phyloP scores from a whole-genome alignment of 30 jellyfish, hydroid and myxozoan genomes.

The Nemopilema nomurai region DNA sequence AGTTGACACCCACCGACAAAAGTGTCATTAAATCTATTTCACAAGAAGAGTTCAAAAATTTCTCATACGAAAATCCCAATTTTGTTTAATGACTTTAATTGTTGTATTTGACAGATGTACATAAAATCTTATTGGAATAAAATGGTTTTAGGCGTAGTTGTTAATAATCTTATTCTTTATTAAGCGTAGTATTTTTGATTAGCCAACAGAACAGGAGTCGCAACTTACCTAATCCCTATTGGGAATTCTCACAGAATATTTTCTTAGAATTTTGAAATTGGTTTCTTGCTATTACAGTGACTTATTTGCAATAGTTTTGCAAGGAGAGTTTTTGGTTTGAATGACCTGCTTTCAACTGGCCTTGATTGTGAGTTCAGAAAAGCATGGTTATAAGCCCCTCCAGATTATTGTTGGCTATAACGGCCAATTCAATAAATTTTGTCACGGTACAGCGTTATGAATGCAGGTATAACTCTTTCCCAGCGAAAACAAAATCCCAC shows the following conservation, averaged over 20 bases:
- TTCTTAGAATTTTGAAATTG: background rate
- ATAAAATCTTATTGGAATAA: slow-evolving; percentile 23
- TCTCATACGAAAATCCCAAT: slow-evolving; percentile 96
- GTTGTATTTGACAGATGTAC: slow-evolving; percentile 49
- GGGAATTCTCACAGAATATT: background rate
- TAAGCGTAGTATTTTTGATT: background rate
- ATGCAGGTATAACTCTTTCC: background rate
- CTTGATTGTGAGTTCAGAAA: background rate
- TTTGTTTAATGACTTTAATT: slow-evolving; percentile 64
- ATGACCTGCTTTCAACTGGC: background rate
- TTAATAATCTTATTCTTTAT: background rate
- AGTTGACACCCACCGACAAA: slow-evolving; percentile 88
- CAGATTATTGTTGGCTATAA: no score
- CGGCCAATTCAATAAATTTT: no score
- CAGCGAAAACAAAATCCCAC: background rate
- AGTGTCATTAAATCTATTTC: slow-evolving; percentile 71
- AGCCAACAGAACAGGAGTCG: background rate
- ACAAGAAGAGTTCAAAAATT: slow-evolving; percentile 92
- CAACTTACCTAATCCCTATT: background rate
- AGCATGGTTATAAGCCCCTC: background rate
- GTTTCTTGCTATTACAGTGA: background rate
- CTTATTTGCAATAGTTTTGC: background rate
- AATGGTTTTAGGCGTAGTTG: slow-evolving; percentile 34
- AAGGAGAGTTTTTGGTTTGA: background rate
- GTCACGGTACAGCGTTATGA: background rate